Base-by-base conservation (phyloP, 2,888 invertebrate genomes). In the Polyommatus icarus region DNA sequence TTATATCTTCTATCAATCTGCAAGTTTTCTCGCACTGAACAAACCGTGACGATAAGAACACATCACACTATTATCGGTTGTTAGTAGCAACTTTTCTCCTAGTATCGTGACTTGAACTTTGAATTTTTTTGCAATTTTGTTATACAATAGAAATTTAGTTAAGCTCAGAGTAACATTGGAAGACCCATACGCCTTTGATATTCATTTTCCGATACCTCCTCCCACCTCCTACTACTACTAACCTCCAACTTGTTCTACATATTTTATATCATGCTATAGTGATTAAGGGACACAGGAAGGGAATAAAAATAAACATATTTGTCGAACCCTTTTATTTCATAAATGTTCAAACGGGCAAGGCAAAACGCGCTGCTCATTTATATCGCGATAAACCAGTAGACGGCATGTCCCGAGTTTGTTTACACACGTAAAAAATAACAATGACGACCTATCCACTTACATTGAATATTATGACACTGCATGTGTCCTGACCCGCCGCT, bases 21-120 rank as follows among this genome's bases (percentile, higher is more conserved):
- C 29, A 50, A 50, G 50, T 50, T 50, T 50, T 50, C 50, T 50
- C 50, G 50, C 50, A 50, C 50, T 50, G 50, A 50, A 50, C 50
- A 50, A 50, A 50, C 50, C 50, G 50, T 50, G 50, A 50, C 50
- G 50, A 50, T 50, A 50, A 50, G 50, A 50, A 50, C 50, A 50
- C 50, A 50, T 50, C 50, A 50, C 50, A 50, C 50, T 50, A 12
- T 50, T 50, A 50, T 50, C 10, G 50, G 50, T 50, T 12, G 50
- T 50, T 50, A 50, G 50, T 50, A 50, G 50, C 71, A 71, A 71
- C 24, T 71, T 10, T 29, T 29, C 71, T 71, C 71, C 71, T 71
- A 71, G 71, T 29, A 24, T 71, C 71, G 71, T 29, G 71, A 71
- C 71, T 71, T 71, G 24, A 71, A 71, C 71, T 71, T 71, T 71